Base-by-base conservation (phyloP, 2,888 invertebrate genomes). In the Galerucella nymphaeae region DNA sequence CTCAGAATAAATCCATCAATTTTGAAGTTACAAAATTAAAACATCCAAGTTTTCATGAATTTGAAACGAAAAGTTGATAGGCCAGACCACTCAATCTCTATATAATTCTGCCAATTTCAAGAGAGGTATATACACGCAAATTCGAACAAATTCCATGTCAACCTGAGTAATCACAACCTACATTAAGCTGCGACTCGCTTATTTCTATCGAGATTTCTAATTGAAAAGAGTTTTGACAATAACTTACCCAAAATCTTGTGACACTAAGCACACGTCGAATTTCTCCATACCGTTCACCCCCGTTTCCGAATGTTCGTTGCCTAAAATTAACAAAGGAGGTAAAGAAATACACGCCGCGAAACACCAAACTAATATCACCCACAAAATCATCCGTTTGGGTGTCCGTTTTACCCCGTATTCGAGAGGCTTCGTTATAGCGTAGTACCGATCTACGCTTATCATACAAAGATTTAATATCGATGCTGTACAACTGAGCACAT, bases 391-490 rank as follows among this genome's bases (percentile, higher is more conserved):
- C 68, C 98, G 90, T 76, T 91, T 91, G 0, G 98, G 97, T 18
- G 98, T 98, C 76, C 98, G 90, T 86, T 97, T 96, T 57, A 97
- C 96, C 9, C 97, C 96, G 86, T 98, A 98, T 84, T 97, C 95
- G 80, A 99, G 88, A 30, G 98, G 98, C 83, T 96, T 95, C 8
- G 96, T 96, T 77, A 97, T 93, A 80, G 96, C 96, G 87, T 94
- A 93, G 87, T 97, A 99, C 70, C 98, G 91, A 86, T 99, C 99
- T 73, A 99, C 94, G 71, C 97, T 96, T 86, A 99, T 98, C 91
- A 98, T 98, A 87, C 98, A 98, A 77, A 99, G 90, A 87, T 99
- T 99, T 65, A 99, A 89, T 81, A 99, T 99, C 81, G 98, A 98
- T n/a, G 99, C 98, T 20, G 99, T 97, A 85, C 97, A 98, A 80